Evolutionary conservation across 2,113 vertebrate genomes (phyloP).

Genomic region (Sapajus apella): DNA sequence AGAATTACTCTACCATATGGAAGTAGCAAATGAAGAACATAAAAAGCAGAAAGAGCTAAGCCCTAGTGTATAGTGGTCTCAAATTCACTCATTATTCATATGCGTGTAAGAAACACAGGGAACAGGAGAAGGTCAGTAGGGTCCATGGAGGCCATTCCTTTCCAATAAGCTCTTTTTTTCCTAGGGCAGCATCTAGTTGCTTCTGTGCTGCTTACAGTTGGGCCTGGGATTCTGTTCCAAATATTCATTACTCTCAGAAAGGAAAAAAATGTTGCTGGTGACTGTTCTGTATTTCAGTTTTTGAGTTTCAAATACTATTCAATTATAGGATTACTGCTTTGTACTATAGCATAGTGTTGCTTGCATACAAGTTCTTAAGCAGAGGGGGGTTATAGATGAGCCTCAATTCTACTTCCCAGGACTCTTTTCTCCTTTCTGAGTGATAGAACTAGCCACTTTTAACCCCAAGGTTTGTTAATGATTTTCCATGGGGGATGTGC

Average conservation of each 20-base stretch:
- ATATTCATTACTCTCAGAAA: conserved; percentile 38
- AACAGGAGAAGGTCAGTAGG: conserved; percentile 42
- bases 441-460: not conserved
- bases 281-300: conserved; percentile 49
- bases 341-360: not conserved
- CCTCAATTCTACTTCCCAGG: not conserved
- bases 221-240: conserved; percentile 44
- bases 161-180: conserved; percentile 7
- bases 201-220: conserved; percentile 41
- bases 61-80: not conserved
- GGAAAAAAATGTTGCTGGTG: not conserved
- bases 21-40: conserved; percentile 53
- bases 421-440: not conserved
- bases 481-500: not conserved
- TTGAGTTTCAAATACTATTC: not conserved
- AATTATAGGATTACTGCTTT: not conserved
- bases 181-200: conserved; percentile 41
- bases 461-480: not conserved
- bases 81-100: conserved; percentile 29
- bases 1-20: conserved; percentile 48
- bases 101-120: not conserved
- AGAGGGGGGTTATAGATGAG: not conserved
- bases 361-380: not conserved
- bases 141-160: not conserved
- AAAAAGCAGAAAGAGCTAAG: not conserved